phyloP scores from a whole-genome alignment of 2,113 vertebrate genomes.

The Boulengeromyrus knoepffleri region DNA sequence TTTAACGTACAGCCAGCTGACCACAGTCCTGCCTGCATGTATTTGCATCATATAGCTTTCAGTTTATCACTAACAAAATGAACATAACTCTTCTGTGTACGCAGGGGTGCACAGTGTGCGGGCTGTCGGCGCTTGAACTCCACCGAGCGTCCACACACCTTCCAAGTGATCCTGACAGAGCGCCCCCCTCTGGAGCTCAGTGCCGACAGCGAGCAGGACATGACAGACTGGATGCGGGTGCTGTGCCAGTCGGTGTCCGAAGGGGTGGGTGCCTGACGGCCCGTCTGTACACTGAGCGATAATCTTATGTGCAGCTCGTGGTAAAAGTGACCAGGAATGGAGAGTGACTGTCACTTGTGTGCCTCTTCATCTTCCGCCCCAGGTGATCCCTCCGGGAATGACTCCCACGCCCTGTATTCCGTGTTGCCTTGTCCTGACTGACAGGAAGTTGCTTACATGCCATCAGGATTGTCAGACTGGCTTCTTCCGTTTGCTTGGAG shows the following conservation, averaged over 20 bases:
- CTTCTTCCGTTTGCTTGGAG: conserved; percentile 87
- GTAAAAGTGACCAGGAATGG: background rate
- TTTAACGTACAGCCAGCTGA: too few relatives aligned
- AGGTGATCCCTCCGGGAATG: conserved; percentile 85
- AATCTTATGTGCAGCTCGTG: background rate
- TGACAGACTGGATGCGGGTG: conserved; percentile 94
- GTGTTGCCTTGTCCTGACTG: conserved; percentile 85
- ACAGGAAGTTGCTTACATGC: conserved; percentile 75
- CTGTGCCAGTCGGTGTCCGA: conserved; percentile 95
- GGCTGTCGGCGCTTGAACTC: conserved; percentile 85
- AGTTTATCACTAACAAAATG: background rate
- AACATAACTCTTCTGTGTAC: background rate
- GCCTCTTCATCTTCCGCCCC: background rate
- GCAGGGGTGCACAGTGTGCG: conserved; percentile 90
- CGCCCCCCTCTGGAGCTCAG: conserved; percentile 84
- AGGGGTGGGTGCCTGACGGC: conserved; percentile 65
- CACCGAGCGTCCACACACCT: conserved; percentile 83
- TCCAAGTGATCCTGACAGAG: conserved; percentile 88
- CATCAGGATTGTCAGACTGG: conserved; percentile 97
- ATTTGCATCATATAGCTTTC: too few relatives aligned
- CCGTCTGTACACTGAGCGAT: background rate
- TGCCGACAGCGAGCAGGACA: conserved; percentile 77
- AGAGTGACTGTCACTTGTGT: background rate
- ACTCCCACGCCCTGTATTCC: conserved; percentile 79
- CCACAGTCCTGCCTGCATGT: too few relatives aligned